Base-by-base conservation (phyloP, 2,888 invertebrate genomes). In the Rhingia rostrata region DNA sequence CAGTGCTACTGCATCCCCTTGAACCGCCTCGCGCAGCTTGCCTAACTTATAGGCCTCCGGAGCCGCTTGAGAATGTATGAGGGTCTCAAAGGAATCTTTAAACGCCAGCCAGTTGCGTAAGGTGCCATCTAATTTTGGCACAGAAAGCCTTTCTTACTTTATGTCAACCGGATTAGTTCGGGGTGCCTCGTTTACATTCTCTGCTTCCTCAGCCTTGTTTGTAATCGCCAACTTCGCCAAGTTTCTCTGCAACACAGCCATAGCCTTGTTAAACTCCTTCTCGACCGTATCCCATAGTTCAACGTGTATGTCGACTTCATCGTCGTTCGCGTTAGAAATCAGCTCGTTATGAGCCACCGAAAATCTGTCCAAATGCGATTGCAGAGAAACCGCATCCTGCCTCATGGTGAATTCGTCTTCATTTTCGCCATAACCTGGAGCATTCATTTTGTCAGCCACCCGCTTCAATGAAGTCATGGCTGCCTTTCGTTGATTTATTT, bases 331-430 rank as follows among this genome's bases (percentile, higher is more conserved):
- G 10, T 54, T 35, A 10, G 54, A 33, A 33, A 54, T 33, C 4
- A 54, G 54, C 35, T 54, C 54, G 33, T 35, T 2, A 30, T 22
- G 37, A 37, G 39, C 41, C 14, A 10, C 12, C 3, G 14, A 10
- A 56, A 37, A 56, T 37, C 4, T 35, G 0, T 56, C 56, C 5
- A 58, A 58, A 41, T 58, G 39, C 30, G 53, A 35, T 4, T 54
- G 53, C 53, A 54, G 30, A 30, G 22, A 49, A 12, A 49, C 9
- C 10, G 7, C 54, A 35, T 54, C 54, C 54, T 54, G 54, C 35
- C 35, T 54, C 35, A 54, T 35, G 7, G 54, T 9, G 22, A 6
- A 54, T n/a, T 54, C 54, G 35, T 54, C 54, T 3, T 35, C 22
- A 3, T 35, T 6, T 3, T 12, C 5, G 35, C 49, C 49, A 49